Evolutionary conservation across 2,797 vertebrate species (phyloP).

Genomic region (Paratrypauchen microcephalus): DNA sequence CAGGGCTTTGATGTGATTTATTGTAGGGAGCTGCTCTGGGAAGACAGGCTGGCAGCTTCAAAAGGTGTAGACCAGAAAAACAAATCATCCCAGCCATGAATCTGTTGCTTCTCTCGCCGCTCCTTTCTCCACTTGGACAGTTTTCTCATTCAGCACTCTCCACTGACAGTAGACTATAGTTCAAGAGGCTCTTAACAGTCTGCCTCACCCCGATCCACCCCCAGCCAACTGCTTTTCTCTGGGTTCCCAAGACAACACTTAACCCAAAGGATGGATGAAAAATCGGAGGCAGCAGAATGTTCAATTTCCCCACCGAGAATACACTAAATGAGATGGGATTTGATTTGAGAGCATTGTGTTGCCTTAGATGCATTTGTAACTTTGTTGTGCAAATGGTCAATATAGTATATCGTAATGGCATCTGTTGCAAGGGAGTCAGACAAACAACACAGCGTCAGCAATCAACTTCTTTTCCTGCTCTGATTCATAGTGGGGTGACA

Average conservation of each 20-base stretch:
- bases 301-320: constrained; percentile 55
- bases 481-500: constrained; percentile 40
- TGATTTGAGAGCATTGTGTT: constrained; percentile 62
- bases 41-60: constrained; percentile 48
- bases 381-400: constrained; percentile 55
- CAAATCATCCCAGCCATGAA: constrained; percentile 60
- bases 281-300: constrained; percentile 65
- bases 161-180: constrained; percentile 73
- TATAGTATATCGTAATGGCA: constrained; percentile 29
- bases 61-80: constrained; percentile 60
- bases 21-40: constrained; percentile 52
- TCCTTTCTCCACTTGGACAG: constrained; percentile 64
- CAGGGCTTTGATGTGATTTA: constrained; percentile 44
- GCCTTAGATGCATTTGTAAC: constrained; percentile 62
- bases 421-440: constrained; percentile 26
- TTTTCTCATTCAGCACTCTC: constrained; percentile 69
- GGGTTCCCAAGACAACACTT: constrained; percentile 75
- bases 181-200: constrained; percentile 73
- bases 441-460: constrained; percentile 44
- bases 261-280: constrained; percentile 72
- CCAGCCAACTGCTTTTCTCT: constrained; percentile 59
- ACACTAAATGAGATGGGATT: constrained; percentile 53
- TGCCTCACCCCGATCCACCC: constrained; percentile 62
- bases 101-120: constrained; percentile 61
- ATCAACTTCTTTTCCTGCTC: constrained; percentile 47